These are phyloP conservation scores for Cephus runcator DNA, from an alignment of 2,888 invertebrate species.

Conservation along the genomic window DNA sequence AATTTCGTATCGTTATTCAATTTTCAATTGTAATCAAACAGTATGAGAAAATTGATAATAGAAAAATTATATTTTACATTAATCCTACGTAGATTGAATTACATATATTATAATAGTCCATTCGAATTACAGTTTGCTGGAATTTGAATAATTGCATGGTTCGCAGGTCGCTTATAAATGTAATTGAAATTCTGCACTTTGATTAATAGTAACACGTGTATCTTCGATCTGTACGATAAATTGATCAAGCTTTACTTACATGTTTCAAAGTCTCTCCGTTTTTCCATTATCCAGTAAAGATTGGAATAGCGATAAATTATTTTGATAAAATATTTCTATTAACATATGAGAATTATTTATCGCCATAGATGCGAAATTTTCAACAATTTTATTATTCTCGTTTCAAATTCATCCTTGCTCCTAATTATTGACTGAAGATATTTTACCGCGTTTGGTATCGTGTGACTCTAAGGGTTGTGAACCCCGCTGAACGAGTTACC, in stretches of 20 bases:
- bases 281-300: too few relatives aligned
- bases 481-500: neutral
- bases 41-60: neutral
- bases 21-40: neutral
- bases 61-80: too few relatives aligned
- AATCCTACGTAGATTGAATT: too few relatives aligned
- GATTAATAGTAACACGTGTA: too few relatives aligned
- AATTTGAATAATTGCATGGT: too few relatives aligned
- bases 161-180: neutral
- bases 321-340: neutral
- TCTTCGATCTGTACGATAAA: too few relatives aligned
- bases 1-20: too few relatives aligned
- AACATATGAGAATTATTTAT: neutral
- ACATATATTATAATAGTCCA: too few relatives aligned
- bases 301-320: too few relatives aligned
- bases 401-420: neutral
- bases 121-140: neutral
- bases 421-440: neutral
- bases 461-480: neutral
- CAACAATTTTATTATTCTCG: neutral
- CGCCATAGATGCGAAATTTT: neutral
- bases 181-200: too few relatives aligned
- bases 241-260: too few relatives aligned
- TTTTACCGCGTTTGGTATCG: neutral
- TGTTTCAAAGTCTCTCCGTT: too few relatives aligned